Conservation (phyloP, 2,113 vertebrate genomes). For the Apteryx owenii region DNA sequence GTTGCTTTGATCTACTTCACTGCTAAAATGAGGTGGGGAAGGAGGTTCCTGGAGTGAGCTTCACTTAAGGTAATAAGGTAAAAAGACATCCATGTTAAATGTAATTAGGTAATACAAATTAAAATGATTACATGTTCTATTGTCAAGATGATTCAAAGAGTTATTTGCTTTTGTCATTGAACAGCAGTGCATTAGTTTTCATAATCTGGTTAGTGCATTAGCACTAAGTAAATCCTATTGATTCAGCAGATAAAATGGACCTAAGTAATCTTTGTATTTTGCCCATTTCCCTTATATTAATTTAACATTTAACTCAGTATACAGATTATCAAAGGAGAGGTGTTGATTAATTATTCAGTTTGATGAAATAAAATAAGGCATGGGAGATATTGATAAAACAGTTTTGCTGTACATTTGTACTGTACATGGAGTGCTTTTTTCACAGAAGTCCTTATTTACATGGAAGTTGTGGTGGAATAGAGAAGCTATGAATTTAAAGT, state of each 20-base stretch:
- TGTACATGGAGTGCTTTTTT: not conserved
- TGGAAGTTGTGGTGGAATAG: not conserved
- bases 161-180: conserved; percentile 81
- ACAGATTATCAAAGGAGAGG: conserved; percentile 44
- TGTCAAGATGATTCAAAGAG: conserved; percentile 74
- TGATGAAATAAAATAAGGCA: conserved; percentile 31
- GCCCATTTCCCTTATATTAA: conserved; percentile 59
- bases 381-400: not conserved
- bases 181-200: conserved; percentile 73
- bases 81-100: conserved; percentile 73
- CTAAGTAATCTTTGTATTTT: conserved; percentile 71
- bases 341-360: conserved; percentile 55
- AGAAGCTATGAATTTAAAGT: not conserved
- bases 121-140: conserved; percentile 79
- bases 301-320: conserved; percentile 59
- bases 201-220: conserved; percentile 84
- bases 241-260: conserved; percentile 75
- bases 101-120: conserved; percentile 81
- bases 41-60: conserved; percentile 17
- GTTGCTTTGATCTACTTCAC: conserved; percentile 35
- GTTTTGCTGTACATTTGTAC: not conserved
- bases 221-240: conserved; percentile 80
- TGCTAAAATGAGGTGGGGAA: conserved; percentile 31
- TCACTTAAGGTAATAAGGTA: conserved; percentile 66
- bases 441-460: not conserved